A percentile compares a stretch with the other conserved stretches of the same genome.
phyloP scores from a whole-genome alignment of 2,888 invertebrate genomes.

The Apamea anceps region DNA sequence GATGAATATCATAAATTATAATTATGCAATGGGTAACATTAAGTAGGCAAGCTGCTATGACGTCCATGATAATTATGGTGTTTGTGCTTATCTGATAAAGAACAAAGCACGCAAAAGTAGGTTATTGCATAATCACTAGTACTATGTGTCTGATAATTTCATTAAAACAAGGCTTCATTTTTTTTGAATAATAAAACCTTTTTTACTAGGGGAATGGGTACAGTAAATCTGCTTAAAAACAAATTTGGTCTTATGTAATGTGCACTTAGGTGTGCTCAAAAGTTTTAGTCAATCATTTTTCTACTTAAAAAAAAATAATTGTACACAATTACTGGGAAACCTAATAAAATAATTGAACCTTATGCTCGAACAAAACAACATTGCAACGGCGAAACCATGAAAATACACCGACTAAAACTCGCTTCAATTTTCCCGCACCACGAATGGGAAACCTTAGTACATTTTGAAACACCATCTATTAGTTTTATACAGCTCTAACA shows the following conservation, averaged over 20 bases:
- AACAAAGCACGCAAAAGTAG: neutral
- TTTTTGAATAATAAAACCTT: too few relatives aligned
- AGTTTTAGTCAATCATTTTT: neutral
- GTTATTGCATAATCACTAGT: neutral
- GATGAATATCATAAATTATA: neutral
- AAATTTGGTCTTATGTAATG: too few relatives aligned
- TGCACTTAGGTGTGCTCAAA: neutral
- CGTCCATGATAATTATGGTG: neutral
- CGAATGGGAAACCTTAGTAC: conserved; percentile 42
- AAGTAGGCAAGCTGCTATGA: too few relatives aligned
- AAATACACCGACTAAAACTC: conserved; percentile 45
- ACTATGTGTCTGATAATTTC: neutral
- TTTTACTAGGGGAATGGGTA: too few relatives aligned
- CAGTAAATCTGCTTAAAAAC: too few relatives aligned
- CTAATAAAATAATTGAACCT: neutral
- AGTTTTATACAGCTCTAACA: conserved; percentile 65
- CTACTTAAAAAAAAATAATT: neutral
- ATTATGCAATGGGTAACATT: neutral
- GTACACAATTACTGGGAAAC: neutral
- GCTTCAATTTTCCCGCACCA: conserved; percentile 13
- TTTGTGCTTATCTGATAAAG: neutral
- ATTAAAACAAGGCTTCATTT: too few relatives aligned
- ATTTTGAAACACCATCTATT: conserved; percentile 63
- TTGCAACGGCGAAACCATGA: conserved; percentile 19
- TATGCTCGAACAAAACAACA: neutral